These are phyloP conservation scores for Brassicogethes aeneus DNA, from an alignment of 2,888 invertebrate genomes.

Conservation along the genomic window DNA sequence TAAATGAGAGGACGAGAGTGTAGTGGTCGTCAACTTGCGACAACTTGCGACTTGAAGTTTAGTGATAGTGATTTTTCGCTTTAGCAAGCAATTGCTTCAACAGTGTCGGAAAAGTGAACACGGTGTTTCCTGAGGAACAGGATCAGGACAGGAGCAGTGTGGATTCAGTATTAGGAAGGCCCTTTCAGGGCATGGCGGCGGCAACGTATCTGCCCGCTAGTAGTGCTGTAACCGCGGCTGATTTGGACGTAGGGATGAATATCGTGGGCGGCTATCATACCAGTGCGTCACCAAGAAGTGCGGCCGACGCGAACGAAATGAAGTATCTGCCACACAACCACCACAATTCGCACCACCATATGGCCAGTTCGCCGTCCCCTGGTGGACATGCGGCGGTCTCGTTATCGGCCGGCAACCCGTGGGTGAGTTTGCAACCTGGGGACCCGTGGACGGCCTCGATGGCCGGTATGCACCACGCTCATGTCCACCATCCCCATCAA, in stretches of 20 bases:
- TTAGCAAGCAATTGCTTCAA: conserved; percentile 5
- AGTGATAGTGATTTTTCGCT: conserved; percentile 8
- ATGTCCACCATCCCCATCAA: conserved; percentile 65
- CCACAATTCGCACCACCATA: conserved; percentile 66
- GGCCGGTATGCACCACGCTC: conserved; percentile 59
- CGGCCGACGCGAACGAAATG: conserved; percentile 85
- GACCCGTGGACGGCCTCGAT: conserved; percentile 73
- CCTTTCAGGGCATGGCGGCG: conserved; percentile 78
- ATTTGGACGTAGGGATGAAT: conserved; percentile 65
- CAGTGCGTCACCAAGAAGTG: conserved; percentile 77
- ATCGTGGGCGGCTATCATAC: conserved; percentile 70
- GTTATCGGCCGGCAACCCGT: conserved; percentile 55
- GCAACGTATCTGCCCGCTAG: conserved; percentile 85
- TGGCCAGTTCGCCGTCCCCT: conserved; percentile 60
- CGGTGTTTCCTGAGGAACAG: conserved; percentile 33
- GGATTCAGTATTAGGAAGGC: conserved; percentile 46
- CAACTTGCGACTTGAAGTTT: conserved; percentile 11
- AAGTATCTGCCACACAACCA: conserved; percentile 87
- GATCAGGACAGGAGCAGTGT: conserved; percentile 35
- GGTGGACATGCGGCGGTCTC: conserved; percentile 49
- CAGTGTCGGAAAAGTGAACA: no score
- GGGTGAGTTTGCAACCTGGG: conserved; percentile 70
- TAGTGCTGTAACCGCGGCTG: conserved; percentile 62
- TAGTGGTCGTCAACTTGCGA: conserved; percentile 18
- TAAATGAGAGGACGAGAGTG: no score